phyloP scores from a whole-genome alignment of 2,888 invertebrate species.

The Lasioglossum zephyrum region DNA sequence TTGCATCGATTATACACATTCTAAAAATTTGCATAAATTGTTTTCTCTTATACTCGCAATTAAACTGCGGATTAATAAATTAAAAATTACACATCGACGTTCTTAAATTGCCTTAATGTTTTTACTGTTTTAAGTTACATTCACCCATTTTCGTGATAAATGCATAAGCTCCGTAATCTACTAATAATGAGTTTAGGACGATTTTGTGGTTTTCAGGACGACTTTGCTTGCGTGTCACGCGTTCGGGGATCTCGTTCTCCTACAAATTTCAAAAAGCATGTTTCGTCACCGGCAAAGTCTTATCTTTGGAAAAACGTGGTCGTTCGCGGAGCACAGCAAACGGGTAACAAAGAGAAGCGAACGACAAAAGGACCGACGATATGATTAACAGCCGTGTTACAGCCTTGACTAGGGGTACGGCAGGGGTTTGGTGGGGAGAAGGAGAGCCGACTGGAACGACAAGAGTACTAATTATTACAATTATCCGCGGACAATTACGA shows the following conservation, averaged over 20 bases:
- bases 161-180: no score
- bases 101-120: no score
- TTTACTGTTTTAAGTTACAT: no score
- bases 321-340: neutral
- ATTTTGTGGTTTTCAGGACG: neutral
- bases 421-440: neutral
- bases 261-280: neutral
- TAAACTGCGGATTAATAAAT: no score
- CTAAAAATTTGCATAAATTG: no score
- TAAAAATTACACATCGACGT: no score
- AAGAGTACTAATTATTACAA: constrained; percentile 75
- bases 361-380: constrained; percentile 38
- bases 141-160: no score
- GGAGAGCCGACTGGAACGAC: constrained; percentile 41
- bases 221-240: neutral
- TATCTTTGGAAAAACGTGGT: neutral
- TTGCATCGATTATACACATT: no score
- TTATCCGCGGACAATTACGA: constrained; percentile 75
- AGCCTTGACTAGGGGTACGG: constrained; percentile 14
- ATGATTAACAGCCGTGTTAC: constrained; percentile 46
- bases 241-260: neutral
- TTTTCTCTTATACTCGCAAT: no score
- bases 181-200: no score
- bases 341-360: neutral
- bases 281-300: neutral